Conservation (phyloP, 2,888 invertebrate genomes). For the Cantharis rustica region DNA sequence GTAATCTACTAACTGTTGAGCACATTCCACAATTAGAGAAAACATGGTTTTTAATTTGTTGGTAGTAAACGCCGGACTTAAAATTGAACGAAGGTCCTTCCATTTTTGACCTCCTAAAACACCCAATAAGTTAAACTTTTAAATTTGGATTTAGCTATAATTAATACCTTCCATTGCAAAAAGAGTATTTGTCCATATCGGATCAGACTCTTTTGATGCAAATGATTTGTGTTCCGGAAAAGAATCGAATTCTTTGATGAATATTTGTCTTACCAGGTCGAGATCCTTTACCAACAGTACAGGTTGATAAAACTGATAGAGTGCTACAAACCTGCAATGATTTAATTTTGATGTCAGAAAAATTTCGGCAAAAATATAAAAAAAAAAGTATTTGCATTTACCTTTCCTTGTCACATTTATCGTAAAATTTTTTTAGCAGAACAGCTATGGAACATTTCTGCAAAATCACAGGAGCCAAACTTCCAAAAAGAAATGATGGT, state of each 20-base stretch:
- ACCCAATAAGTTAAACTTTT: background rate
- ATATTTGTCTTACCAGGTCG: background rate
- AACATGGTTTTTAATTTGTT: slow-evolving; percentile 36
- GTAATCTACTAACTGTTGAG: slow-evolving; percentile 27
- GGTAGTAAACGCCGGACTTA: slow-evolving; percentile 37
- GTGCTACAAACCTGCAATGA: background rate
- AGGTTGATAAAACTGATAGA: background rate
- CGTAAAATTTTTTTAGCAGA: background rate
- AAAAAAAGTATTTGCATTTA: too few species aligned
- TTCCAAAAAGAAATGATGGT: background rate
- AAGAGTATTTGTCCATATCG: background rate
- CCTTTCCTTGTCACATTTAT: background rate
- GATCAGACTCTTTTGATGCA: background rate
- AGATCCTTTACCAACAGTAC: background rate
- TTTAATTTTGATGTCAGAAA: too few species aligned
- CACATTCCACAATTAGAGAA: slow-evolving; percentile 30
- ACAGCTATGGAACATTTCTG: background rate
- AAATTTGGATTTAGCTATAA: slow-evolving; percentile 19
- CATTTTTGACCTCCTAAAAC: slow-evolving; percentile 16
- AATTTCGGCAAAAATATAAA: too few species aligned
- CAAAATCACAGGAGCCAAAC: background rate
- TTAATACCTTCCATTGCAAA: background rate
- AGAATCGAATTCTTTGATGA: background rate
- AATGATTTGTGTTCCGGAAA: background rate
- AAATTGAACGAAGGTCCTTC: slow-evolving; percentile 32